Conservation (phyloP, 2,797 vertebrate species). For the Myripristis murdjan region DNA sequence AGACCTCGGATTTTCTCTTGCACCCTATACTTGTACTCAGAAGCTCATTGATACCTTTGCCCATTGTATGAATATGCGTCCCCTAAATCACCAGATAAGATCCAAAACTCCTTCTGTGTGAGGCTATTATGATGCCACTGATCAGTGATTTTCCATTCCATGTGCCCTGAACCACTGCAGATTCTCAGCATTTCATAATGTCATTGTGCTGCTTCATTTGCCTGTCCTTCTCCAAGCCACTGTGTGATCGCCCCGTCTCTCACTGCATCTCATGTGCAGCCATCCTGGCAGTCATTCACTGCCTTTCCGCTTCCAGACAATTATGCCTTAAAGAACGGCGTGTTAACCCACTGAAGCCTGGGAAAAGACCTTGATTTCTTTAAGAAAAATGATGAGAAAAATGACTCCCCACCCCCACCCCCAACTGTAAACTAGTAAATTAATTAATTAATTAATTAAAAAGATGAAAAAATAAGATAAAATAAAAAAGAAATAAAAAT, state of each 20-base stretch:
- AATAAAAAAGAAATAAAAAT: no score
- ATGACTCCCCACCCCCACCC: no score
- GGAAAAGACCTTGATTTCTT: no score
- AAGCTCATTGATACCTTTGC: constrained; percentile 40
- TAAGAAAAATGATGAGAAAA: no score
- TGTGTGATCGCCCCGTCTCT: constrained; percentile 73
- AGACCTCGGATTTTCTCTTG: constrained; percentile 9
- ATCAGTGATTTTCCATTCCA: constrained; percentile 80
- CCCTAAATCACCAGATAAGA: constrained; percentile 55
- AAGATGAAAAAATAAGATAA: no score
- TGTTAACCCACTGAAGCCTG: no score
- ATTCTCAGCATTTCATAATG: constrained; percentile 59
- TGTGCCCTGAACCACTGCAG: constrained; percentile 62
- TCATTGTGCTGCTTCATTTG: constrained; percentile 57
- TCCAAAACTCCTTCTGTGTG: constrained; percentile 65
- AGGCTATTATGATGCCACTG: constrained; percentile 69
- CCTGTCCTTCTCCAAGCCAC: constrained; percentile 56
- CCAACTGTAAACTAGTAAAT: no score
- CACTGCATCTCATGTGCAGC: constrained; percentile 65
- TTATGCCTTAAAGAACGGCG: constrained; percentile 25
- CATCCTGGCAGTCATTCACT: constrained; percentile 69
- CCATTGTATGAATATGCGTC: constrained; percentile 52
- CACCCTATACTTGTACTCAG: constrained; percentile 1
- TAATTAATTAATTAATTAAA: no score
- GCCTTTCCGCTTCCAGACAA: constrained; percentile 39